Conservation (phyloP, 2,113 vertebrate genomes). For the Pyrgilauda ruficollis region DNA sequence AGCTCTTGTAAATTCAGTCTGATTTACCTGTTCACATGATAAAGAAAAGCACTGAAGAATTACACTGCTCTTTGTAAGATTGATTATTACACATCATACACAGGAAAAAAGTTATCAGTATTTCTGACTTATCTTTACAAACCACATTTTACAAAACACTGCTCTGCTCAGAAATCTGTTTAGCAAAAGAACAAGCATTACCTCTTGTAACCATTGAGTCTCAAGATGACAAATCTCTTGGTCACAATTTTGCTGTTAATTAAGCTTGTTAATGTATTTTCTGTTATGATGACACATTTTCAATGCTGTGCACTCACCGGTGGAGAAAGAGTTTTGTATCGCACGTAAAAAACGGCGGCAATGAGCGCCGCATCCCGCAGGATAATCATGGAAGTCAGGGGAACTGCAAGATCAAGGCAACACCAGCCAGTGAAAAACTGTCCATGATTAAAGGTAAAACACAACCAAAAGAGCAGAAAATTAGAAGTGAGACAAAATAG, state of each 20-base stretch:
- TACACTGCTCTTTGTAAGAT: neutral
- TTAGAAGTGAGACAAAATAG: neutral
- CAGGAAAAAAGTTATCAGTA: neutral
- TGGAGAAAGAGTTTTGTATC: conserved; percentile 94
- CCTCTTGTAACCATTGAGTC: neutral
- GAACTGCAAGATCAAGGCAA: conserved; percentile 76
- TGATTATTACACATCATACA: neutral
- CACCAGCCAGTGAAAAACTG: neutral
- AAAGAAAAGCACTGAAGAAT: neutral
- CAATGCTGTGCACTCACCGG: conserved; percentile 83
- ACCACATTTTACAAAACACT: neutral
- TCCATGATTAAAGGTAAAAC: neutral
- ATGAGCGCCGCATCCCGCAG: conserved; percentile 90
- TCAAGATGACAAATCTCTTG: neutral
- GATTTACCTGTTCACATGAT: neutral
- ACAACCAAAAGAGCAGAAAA: neutral
- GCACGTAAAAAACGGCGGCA: conserved; percentile 93
- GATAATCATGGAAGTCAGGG: conserved; percentile 90
- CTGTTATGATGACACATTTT: rapidly evolving
- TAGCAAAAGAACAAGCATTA: neutral
- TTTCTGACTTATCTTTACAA: neutral
- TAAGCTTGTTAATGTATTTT: neutral
- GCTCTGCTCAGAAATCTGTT: neutral
- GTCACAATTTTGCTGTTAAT: neutral
- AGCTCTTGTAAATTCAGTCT: neutral